phyloP scores from a whole-genome alignment of 1,140 invertebrate species.

The Rhizoglyphus robini region DNA sequence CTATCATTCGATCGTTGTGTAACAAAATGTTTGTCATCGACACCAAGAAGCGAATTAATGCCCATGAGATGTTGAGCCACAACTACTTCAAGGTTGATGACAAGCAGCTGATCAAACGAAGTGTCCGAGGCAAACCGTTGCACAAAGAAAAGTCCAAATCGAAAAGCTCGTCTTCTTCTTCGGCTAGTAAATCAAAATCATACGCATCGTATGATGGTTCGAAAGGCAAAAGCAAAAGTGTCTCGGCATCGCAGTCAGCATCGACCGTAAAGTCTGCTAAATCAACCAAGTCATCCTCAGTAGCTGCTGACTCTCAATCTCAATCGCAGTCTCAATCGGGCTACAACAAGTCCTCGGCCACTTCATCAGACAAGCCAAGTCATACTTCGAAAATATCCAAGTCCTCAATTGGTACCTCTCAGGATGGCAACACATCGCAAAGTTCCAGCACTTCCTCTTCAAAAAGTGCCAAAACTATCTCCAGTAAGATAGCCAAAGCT shows the following conservation, averaged over 20 bases:
- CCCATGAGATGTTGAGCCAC: background rate
- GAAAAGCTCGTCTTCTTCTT: background rate
- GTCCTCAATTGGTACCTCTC: background rate
- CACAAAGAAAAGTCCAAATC: background rate
- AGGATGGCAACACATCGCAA: background rate
- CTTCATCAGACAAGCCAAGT: background rate
- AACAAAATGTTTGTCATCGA: conserved; percentile 1
- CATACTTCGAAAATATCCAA: background rate
- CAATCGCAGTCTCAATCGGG: background rate
- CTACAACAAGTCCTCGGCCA: background rate
- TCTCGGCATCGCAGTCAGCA: background rate
- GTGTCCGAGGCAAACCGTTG: background rate
- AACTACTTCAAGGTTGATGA: background rate
- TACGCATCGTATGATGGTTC: background rate
- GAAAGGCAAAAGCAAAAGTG: background rate
- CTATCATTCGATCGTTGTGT: background rate
- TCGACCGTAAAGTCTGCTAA: background rate
- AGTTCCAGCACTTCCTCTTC: background rate
- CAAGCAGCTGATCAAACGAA: background rate
- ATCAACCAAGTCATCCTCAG: background rate
- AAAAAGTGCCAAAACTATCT: background rate
- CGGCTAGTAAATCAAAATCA: background rate
- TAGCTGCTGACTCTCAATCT: background rate
- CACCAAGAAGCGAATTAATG: background rate
- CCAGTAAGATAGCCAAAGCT: background rate